Evolutionary conservation across 2,888 invertebrate genomes (phyloP).

Genomic region (Resseliella maxima): DNA sequence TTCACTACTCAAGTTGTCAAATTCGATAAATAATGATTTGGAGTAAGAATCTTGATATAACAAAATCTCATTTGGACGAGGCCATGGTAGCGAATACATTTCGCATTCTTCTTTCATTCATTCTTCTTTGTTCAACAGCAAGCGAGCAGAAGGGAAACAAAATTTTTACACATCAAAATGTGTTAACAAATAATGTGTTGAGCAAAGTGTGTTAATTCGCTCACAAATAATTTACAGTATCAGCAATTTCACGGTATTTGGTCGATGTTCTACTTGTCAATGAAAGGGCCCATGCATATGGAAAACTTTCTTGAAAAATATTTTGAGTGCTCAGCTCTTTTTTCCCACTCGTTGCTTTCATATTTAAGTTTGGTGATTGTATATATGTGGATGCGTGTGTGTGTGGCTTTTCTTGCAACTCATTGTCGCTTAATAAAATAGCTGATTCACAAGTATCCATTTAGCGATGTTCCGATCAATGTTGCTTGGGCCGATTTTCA

Average conservation of each 20-base stretch:
- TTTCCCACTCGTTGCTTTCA: background rate
- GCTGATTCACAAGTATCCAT: constrained; percentile 54
- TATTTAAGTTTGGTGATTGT: background rate
- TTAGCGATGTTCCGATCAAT: background rate
- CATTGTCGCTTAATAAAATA: constrained; percentile 54
- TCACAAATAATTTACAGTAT: background rate
- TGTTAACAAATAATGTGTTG: constrained; percentile 55
- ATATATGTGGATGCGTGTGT: background rate
- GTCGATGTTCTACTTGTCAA: background rate
- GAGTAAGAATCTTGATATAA: background rate
- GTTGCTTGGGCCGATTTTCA: background rate
- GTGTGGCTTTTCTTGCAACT: constrained; percentile 10
- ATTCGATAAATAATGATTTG: constrained; percentile 38
- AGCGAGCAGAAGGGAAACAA: background rate
- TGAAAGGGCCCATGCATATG: background rate
- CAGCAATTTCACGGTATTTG: constrained; percentile 24
- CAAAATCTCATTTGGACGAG: background rate
- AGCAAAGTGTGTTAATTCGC: constrained; percentile 3
- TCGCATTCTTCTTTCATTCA: background rate
- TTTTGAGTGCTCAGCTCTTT: background rate
- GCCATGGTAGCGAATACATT: background rate
- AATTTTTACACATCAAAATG: background rate
- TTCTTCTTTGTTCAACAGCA: background rate
- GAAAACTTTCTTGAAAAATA: background rate
- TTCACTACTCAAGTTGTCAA: background rate